These are phyloP conservation scores for Drosophila greeni DNA, from an alignment of 2,888 invertebrate species.

Conservation along the genomic window DNA sequence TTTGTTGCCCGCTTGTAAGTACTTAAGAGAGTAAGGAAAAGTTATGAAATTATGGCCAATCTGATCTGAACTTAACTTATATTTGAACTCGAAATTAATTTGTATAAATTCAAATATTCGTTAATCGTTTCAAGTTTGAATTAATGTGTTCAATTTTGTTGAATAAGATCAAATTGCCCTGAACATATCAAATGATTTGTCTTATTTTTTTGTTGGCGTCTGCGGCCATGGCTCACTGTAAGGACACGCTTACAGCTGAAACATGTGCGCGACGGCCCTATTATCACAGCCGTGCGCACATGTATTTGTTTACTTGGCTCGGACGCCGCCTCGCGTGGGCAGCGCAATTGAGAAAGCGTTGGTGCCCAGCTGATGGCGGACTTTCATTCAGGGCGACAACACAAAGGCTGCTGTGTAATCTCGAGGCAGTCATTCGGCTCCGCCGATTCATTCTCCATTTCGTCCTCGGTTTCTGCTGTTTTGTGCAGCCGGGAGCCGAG, in stretches of 20 bases:
- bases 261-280: constrained; percentile 61
- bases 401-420: constrained; percentile 48
- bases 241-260: constrained; percentile 61
- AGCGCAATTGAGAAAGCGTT: constrained; percentile 68
- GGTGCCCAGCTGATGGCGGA: constrained; percentile 69
- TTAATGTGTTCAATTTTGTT: constrained; percentile 7
- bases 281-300: constrained; percentile 56
- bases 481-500: constrained; percentile 30
- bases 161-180: constrained; percentile 2
- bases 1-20: constrained; percentile 18
- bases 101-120: neutral
- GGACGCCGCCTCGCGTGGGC: constrained; percentile 49
- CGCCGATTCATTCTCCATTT: constrained; percentile 42
- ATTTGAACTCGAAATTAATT: neutral
- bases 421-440: constrained; percentile 40
- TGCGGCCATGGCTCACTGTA: constrained; percentile 51
- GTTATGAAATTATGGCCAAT: neutral
- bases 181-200: neutral
- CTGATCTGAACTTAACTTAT: neutral
- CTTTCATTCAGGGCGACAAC: constrained; percentile 69
- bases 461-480: constrained; percentile 19
- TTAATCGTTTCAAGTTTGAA: constrained; percentile 6
- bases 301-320: constrained; percentile 72
- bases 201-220: constrained; percentile 5
- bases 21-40: neutral